Conservation (phyloP, 2,888 invertebrate genomes). For the Linnaemya tessellans region DNA sequence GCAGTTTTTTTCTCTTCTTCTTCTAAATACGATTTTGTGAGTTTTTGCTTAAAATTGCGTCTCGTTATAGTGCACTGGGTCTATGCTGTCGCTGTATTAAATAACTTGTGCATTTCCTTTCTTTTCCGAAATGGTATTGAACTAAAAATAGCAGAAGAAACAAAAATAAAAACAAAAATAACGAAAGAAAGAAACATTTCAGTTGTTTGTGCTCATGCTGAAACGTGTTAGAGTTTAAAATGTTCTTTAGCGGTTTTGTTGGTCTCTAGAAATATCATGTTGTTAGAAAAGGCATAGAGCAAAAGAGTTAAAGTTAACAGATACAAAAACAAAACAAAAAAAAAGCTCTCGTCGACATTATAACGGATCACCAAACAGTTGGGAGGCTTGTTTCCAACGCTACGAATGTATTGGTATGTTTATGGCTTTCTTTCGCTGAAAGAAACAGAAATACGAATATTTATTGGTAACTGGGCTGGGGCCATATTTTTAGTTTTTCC, state of each 20-base stretch:
- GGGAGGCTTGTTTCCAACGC: conserved; percentile 40
- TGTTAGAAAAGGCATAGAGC: conserved; percentile 45
- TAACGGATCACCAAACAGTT: conserved; percentile 64
- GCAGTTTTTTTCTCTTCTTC: conserved; percentile 16
- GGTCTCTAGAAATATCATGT: conserved; percentile 60
- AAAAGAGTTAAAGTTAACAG: conserved; percentile 2
- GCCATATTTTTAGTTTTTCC: conserved; percentile 31
- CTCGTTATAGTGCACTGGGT: conserved; percentile 57
- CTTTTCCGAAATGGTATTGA: conserved; percentile 57
- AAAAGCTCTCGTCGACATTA: conserved; percentile 49
- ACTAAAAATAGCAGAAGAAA: conserved; percentile 4
- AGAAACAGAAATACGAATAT: background rate
- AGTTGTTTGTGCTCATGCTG: background rate
- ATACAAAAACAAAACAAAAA: conserved; percentile 2
- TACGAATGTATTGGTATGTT: background rate
- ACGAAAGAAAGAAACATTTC: background rate
- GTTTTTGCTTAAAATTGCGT: conserved; percentile 50
- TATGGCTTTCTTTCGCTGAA: conserved; percentile 40
- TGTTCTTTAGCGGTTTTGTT: conserved; percentile 38
- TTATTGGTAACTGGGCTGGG: conserved; percentile 48
- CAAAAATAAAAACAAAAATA: background rate
- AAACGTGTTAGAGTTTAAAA: conserved; percentile 47
- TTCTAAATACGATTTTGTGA: background rate
- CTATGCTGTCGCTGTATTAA: conserved; percentile 22
- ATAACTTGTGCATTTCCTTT: conserved; percentile 68